Evolutionary conservation across 2,113 vertebrate species (phyloP).

Genomic region (Chamaetylas fuelleborni): DNA sequence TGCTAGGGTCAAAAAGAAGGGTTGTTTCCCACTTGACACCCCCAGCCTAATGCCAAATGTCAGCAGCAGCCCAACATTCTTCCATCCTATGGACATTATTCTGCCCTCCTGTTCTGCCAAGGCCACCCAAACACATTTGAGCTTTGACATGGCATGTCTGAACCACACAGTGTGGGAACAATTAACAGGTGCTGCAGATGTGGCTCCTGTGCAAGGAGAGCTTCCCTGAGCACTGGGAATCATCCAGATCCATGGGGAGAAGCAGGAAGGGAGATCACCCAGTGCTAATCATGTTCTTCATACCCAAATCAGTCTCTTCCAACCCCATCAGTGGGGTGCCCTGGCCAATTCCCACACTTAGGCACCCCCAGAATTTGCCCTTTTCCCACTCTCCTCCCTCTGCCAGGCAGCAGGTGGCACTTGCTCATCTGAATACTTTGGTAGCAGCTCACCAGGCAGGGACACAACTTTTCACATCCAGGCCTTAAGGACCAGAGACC

Average conservation of each 20-base stretch:
- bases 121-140: background rate
- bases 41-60: background rate
- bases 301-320: background rate
- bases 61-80: background rate
- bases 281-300: background rate
- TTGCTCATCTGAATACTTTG: accelerated
- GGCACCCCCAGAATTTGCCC: background rate
- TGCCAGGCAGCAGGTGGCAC: background rate
- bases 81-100: background rate
- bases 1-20: background rate
- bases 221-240: background rate
- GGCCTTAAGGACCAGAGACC: background rate
- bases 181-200: accelerated
- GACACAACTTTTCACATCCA: background rate
- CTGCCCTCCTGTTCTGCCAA: background rate
- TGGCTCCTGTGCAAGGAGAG: background rate
- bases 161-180: background rate
- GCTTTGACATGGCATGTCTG: background rate
- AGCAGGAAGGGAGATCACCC: background rate
- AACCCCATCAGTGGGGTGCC: background rate
- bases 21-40: background rate
- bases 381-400: background rate
- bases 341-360: background rate
- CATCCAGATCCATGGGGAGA: background rate
- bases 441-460: background rate